These are phyloP conservation scores for Brachypteracias leptosomus DNA, from an alignment of 2,113 vertebrate species.

Conservation along the genomic window DNA sequence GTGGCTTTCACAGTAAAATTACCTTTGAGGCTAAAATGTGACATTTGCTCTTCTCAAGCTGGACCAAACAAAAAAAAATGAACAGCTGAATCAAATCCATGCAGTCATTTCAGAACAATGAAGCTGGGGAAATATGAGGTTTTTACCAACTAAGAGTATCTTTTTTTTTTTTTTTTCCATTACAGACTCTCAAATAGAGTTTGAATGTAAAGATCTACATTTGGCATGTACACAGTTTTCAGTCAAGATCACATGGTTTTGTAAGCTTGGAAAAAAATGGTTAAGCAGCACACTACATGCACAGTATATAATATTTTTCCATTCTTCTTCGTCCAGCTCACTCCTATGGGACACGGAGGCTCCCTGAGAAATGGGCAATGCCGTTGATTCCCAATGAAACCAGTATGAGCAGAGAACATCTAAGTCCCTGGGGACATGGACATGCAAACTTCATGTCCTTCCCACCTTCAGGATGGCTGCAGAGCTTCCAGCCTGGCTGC, in stretches of 20 bases:
- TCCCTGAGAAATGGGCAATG: slow-evolving; percentile 51
- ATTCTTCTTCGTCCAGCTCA: slow-evolving; percentile 13
- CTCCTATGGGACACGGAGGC: slow-evolving; percentile 5
- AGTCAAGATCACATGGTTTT: slow-evolving; percentile 51
- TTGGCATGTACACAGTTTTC: slow-evolving; percentile 26
- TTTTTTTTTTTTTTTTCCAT: background rate
- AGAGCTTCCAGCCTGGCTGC: background rate
- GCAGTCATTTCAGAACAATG: background rate
- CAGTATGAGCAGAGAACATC: background rate
- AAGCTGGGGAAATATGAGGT: background rate
- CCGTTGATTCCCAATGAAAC: slow-evolving; percentile 27
- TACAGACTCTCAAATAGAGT: background rate
- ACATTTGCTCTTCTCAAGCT: background rate
- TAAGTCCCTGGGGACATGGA: background rate
- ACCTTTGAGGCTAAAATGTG: background rate
- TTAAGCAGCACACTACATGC: slow-evolving; percentile 26
- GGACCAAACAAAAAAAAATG: background rate
- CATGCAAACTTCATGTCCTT: background rate
- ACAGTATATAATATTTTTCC: slow-evolving; percentile 51
- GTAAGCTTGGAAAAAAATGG: slow-evolving; percentile 35
- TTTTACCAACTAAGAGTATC: background rate
- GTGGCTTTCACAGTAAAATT: background rate
- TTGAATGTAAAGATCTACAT: slow-evolving; percentile 29
- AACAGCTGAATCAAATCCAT: background rate
- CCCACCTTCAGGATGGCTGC: background rate